Evolutionary conservation across 1,140 invertebrate genomes (phyloP), one percentile per base, ranked within the genome.

Genomic region (Acromyrmex echinatior): DNA sequence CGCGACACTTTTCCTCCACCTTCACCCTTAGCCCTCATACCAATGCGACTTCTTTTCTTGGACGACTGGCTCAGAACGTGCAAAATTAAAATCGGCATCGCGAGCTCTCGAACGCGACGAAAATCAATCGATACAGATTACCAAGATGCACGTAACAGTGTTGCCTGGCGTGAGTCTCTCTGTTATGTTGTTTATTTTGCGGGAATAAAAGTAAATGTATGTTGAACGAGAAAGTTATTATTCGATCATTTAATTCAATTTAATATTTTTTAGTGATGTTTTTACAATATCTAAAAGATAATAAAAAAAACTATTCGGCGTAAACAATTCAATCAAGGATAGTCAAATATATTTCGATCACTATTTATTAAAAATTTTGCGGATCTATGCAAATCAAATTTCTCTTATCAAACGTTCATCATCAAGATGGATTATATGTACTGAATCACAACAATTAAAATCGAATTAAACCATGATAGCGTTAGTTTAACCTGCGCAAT

Each of bases 61-160:
- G 79, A 66, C 14, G 25, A 49, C 86, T 81, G 86, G 77, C 78
- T 89, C 85, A 66, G 81, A 87, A 89, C 88, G 92, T 87, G 90
- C 88, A 87, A 92, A 92, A 92, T 92, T 93, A 93, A 93, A 93
- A 92, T 90, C 91, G 90, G 86, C 87, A 86, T 85, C 81, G 88
- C 90, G 35, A 90, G 87, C 87, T 86, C 76, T 51, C 68, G 86
- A 87, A 65, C 87, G 78, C 70, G 86, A 74, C 80, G 79, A 62
- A 74, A 53, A 53, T 66, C 39, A 79, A 86, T 86, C 62, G 60
- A 86, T 86, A 31, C 74, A 62, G 28, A 77, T 79, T 65, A 79
- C 74, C 62, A 63, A 86, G 28, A 58, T n/a, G 82, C 35, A 39
- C 35, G 60, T 77, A 78, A 85, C 60, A 60, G 53, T 28, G 66